A percentile compares a stretch with the other conserved stretches of the same genome.
Evolutionary conservation across 2,113 vertebrate species (phyloP).

Genomic region (Osmerus eperlanus): DNA sequence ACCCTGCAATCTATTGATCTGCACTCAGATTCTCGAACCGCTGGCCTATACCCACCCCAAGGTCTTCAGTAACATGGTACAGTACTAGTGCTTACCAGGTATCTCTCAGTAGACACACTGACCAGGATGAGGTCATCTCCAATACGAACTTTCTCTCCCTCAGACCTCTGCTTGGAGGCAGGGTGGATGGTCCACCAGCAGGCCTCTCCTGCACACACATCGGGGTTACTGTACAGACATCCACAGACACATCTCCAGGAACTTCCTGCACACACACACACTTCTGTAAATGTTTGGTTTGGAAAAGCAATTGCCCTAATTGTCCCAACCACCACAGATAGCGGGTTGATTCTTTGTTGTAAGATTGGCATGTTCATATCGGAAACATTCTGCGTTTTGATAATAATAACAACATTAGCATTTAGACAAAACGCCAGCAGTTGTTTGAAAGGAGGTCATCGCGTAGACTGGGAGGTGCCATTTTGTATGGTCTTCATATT

Average conservation of each 20-base stretch:
- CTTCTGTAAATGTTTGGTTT: background rate
- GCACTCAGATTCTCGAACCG: too few relatives aligned
- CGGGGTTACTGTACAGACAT: background rate
- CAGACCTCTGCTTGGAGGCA: constrained; percentile 94
- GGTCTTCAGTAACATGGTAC: too few relatives aligned
- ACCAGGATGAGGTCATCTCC: constrained; percentile 97
- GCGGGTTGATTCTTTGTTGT: too few relatives aligned
- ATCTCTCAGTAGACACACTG: constrained; percentile 95
- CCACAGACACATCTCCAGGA: background rate
- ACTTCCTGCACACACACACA: background rate
- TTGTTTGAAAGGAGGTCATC: background rate
- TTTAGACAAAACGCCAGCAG: background rate
- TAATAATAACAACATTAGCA: too few relatives aligned
- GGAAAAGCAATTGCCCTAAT: too few relatives aligned
- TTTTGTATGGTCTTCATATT: background rate
- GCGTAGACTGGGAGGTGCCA: background rate
- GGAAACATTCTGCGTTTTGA: too few relatives aligned
- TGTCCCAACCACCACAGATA: too few relatives aligned
- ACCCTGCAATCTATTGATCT: too few relatives aligned
- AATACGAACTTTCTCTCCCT: constrained; percentile 96
- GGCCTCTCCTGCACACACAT: constrained; percentile 79
- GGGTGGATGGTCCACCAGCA: constrained; percentile 99
- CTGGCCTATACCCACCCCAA: too few relatives aligned
- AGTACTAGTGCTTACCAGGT: constrained; percentile 72
- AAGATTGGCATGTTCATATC: too few relatives aligned